A percentile compares a stretch with the other conserved stretches of the same genome.
Conservation (phyloP, 2,888 invertebrate genomes). For the Nymphalis polychloros region DNA sequence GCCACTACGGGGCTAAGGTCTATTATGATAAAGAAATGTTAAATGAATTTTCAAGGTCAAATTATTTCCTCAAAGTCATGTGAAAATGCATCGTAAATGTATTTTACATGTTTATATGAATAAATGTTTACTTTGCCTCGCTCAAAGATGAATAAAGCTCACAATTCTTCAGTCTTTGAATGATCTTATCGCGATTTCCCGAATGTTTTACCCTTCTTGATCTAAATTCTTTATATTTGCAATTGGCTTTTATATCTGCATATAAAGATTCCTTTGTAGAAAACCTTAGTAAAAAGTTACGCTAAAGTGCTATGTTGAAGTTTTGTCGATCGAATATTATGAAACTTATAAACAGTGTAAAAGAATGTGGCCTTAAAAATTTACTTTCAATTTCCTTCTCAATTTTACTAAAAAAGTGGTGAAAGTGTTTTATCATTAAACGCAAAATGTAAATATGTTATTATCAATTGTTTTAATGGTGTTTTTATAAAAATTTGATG, state of each 20-base stretch:
- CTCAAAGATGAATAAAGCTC: conserved; percentile 71
- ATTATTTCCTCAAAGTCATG: neutral
- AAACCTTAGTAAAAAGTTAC: conserved; percentile 57
- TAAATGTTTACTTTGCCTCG: conserved; percentile 66
- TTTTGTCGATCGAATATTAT: neutral
- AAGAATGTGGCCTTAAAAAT: neutral
- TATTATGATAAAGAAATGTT: neutral
- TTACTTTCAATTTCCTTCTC: neutral
- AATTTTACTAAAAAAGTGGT: too few species aligned
- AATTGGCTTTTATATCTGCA: conserved; percentile 28
- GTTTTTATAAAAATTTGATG: too few species aligned
- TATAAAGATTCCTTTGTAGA: conserved; percentile 72
- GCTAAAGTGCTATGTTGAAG: neutral
- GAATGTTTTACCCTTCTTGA: conserved; percentile 76
- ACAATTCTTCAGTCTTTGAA: conserved; percentile 75
- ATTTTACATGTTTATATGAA: conserved; percentile 45
- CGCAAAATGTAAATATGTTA: too few species aligned
- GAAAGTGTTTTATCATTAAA: too few species aligned
- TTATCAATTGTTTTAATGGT: too few species aligned
- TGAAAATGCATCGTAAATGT: neutral
- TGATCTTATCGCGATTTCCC: conserved; percentile 74
- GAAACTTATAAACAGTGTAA: neutral
- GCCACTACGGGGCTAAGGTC: too few species aligned
- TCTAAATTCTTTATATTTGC: conserved; percentile 73
- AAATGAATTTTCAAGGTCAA: neutral